Evolutionary conservation across 2,797 vertebrate genomes (phyloP).

Genomic region (Acanthiza pusilla): DNA sequence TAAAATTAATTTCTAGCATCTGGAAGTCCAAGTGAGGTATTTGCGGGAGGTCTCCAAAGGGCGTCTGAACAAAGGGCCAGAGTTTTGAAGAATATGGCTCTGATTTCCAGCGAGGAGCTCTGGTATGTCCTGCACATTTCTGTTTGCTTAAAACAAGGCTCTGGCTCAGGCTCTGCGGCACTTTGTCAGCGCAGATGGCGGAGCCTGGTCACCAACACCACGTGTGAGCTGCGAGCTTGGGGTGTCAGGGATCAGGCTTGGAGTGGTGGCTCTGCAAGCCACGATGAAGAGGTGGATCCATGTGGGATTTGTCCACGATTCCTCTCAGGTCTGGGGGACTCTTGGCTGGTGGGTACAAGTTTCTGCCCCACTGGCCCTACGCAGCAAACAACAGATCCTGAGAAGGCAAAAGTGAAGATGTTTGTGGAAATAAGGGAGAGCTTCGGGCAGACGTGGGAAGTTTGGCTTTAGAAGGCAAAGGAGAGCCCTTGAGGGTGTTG

Average conservation of each 20-base stretch:
- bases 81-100: conserved; percentile 49
- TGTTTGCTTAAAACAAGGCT: conserved; percentile 39
- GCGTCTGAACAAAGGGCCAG: conserved; percentile 50
- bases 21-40: conserved; percentile 52
- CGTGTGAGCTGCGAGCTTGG: neutral
- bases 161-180: neutral
- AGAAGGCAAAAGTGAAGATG: neutral
- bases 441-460: neutral
- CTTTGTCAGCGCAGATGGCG: neutral
- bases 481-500: neutral
- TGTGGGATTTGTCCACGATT: neutral
- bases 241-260: neutral
- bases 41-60: conserved; percentile 61
- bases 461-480: neutral
- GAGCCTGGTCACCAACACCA: neutral
- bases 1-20: conserved; percentile 56
- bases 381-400: neutral
- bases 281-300: neutral
- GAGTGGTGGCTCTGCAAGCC: neutral
- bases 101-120: conserved; percentile 43
- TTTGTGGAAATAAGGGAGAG: neutral
- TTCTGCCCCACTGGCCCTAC: neutral
- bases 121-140: conserved; percentile 42
- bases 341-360: neutral
- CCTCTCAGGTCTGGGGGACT: neutral